Evolutionary conservation across 2,797 vertebrate genomes (phyloP), one percentile per base, ranked within the genome.

Genomic region (Karalla daura): DNA sequence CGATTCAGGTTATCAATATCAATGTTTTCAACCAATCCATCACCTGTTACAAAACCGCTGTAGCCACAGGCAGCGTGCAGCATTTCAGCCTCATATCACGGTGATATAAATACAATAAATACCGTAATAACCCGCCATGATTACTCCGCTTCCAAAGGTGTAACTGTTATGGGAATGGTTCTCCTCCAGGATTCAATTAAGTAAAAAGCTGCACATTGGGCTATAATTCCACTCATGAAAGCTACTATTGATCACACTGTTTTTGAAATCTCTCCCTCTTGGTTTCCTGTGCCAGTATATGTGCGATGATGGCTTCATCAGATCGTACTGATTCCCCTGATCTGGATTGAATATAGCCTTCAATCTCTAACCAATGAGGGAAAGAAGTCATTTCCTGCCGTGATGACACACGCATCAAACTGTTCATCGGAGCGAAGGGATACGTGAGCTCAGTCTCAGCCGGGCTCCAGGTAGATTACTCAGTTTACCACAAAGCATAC

Each of bases 201-300:
- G 80, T 90, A 91, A 92, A 91, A 91, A 89, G 86, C 89, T 90
- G 82, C 78, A 85, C 74, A 83, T 86, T 85, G 83, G 49, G 52
- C 74, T 66, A 63, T 81, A 91, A 90, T 86, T 88, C 64, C 85
- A 83, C 84, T 82, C 65, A 66, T 79, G 67, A 77, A 86, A 84
- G 83, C 84, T 80, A 77, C 86, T 92, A 93, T 93, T 92, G 87
- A 93, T 93, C 86, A 90, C 68, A 84, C 86, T 89, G 67, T 84
- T 89, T n/a, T 84, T 76, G 44, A 88, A 89, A 87, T 78, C 12
- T 76, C 69, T 78, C 59, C 28, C 64, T 58, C 47, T 67, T 59
- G 25, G 50, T 72, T 85, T 81, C 63, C 72, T 79, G 65, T 75
- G 37, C 36, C 77, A 69, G 78, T 73, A 67, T 13, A 21, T 61